Evolutionary conservation across 1,140 invertebrate species (phyloP).

Genomic region (Scaptomyza hsui): DNA sequence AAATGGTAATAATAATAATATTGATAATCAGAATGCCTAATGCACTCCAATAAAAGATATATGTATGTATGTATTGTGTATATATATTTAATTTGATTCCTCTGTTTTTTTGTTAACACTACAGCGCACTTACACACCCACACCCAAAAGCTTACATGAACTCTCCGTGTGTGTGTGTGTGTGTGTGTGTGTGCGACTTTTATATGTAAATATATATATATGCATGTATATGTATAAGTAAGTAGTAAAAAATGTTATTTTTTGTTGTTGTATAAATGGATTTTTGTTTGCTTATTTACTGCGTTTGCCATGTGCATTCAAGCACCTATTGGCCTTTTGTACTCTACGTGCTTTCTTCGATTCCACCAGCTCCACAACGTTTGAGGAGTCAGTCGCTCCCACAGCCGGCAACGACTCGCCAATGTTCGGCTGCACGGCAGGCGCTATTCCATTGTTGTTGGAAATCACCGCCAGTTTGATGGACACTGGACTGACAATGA

Average conservation of each 20-base stretch:
- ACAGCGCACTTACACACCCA: conserved; percentile 32
- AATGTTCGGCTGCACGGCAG: conserved; percentile 1
- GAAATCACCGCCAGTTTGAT: conserved; percentile 42
- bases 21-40: conserved; percentile 70
- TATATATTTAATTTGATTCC: conserved; percentile 71
- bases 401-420: conserved; percentile 6
- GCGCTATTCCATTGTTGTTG: conserved; percentile 1
- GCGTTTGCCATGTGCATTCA: conserved; percentile 82
- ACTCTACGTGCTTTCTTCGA: conserved; percentile 84
- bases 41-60: conserved; percentile 63
- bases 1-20: conserved; percentile 59
- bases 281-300: conserved; percentile 75
- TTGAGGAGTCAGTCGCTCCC: conserved; percentile 12
- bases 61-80: conserved; percentile 41
- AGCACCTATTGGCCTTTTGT: conserved; percentile 83
- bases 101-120: conserved; percentile 57
- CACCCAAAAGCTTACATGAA: conserved; percentile 9
- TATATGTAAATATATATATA: conserved; percentile 72
- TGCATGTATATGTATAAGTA: conserved; percentile 60
- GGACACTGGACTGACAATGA: conserved; percentile 77
- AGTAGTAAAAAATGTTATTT: conserved; percentile 57
- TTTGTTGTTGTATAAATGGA: conserved; percentile 21
- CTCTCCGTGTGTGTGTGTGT: conserved; percentile 12
- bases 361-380: conserved; percentile 53
- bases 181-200: conserved; percentile 25